phyloP scores from a whole-genome alignment of 1,140 invertebrate species.

The Brachionus asplanchnoidis region DNA sequence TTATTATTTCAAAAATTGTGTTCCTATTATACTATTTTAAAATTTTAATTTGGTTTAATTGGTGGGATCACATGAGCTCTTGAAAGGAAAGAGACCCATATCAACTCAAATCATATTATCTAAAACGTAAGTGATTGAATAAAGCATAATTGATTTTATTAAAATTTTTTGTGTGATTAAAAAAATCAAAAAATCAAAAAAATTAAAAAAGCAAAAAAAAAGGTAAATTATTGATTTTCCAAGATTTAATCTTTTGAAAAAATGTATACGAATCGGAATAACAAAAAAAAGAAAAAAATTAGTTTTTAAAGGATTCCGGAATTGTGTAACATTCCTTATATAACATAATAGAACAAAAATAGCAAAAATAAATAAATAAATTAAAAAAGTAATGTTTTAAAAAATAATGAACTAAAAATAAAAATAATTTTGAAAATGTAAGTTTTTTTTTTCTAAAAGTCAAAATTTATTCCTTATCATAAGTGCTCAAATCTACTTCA shows the following conservation, averaged over 20 bases:
- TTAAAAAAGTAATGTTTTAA: background rate
- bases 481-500: background rate
- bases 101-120: background rate
- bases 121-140: background rate
- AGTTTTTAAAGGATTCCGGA: background rate
- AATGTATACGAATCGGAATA: background rate
- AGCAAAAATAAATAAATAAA: background rate
- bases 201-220: no score
- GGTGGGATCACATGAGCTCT: background rate
- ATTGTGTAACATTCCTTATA: background rate
- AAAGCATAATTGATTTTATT: constrained; percentile 9
- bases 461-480: background rate
- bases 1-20: background rate
- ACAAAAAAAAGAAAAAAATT: background rate
- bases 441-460: background rate
- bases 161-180: background rate
- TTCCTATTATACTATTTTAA: background rate
- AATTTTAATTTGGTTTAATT: background rate
- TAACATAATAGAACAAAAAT: background rate
- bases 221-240: background rate
- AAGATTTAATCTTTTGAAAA: background rate
- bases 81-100: background rate
- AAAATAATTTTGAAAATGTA: background rate
- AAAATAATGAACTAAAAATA: background rate
- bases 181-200: background rate